Percentiles rank a stretch among this genome's conserved stretches.
Evolutionary conservation across 2,797 vertebrate species (phyloP).

Genomic region (Rhinatrema bivittatum): DNA sequence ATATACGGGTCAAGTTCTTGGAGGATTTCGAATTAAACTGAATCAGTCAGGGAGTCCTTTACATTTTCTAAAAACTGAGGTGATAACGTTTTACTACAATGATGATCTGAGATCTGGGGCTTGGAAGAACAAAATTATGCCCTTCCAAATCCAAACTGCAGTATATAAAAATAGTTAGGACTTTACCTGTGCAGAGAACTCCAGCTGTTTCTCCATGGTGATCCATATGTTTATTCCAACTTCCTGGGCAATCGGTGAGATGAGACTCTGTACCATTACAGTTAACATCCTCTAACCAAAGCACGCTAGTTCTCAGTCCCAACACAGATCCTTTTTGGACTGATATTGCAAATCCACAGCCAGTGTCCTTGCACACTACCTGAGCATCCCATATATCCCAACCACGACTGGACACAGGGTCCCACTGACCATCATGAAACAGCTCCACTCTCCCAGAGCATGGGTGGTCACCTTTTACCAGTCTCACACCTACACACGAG

Average conservation of each 20-base stretch:
- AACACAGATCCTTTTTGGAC: conserved; percentile 39
- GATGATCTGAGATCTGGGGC: too few relatives aligned
- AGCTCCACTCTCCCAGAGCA: conserved; percentile 46
- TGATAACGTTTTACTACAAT: too few relatives aligned
- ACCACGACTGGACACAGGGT: conserved; percentile 40
- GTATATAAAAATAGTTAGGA: too few relatives aligned
- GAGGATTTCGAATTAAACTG: too few relatives aligned
- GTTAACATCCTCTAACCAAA: conserved; percentile 50
- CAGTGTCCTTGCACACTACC: conserved; percentile 41
- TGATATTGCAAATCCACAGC: conserved; percentile 11
- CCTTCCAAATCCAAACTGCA: too few relatives aligned
- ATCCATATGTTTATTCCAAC: conserved; percentile 46
- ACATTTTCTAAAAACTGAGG: too few relatives aligned
- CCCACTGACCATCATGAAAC: conserved; percentile 36
- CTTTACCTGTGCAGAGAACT: conserved; percentile 34
- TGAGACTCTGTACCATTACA: conserved; percentile 35
- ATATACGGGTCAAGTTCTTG: too few relatives aligned
- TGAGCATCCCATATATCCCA: conserved; percentile 38
- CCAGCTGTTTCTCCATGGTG: conserved; percentile 48
- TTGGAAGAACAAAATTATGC: too few relatives aligned
- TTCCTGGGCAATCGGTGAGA: conserved; percentile 34
- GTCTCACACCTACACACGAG: too few relatives aligned
- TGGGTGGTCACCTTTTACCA: too few relatives aligned
- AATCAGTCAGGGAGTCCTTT: too few relatives aligned
- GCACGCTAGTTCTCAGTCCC: conserved; percentile 40